Percentiles rank a stretch among this genome's conserved stretches.
Evolutionary conservation across 2,888 invertebrate genomes (phyloP).

Genomic region (Eristalis intricaria): DNA sequence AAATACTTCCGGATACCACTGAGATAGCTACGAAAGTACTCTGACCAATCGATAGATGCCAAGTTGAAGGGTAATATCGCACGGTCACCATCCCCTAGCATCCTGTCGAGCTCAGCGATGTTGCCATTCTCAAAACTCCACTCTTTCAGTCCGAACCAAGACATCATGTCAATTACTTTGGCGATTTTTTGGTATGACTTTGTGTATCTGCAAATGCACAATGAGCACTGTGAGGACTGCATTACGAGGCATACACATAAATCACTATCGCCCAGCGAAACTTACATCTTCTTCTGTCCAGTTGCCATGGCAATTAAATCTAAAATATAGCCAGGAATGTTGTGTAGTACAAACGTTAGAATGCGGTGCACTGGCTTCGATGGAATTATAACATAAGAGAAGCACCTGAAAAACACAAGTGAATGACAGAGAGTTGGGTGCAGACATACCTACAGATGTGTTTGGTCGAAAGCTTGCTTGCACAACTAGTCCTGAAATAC

Average conservation of each 20-base stretch:
- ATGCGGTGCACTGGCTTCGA: slow-evolving; percentile 80
- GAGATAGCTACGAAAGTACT: slow-evolving; percentile 86
- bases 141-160: slow-evolving; percentile 81
- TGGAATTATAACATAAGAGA: slow-evolving; percentile 81
- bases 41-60: slow-evolving; percentile 85
- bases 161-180: slow-evolving; percentile 81
- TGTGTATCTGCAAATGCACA: slow-evolving; percentile 75
- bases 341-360: slow-evolving; percentile 80
- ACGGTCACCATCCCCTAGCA: slow-evolving; percentile 76
- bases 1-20: slow-evolving; percentile 86
- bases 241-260: slow-evolving; percentile 41
- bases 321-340: slow-evolving; percentile 81
- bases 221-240: slow-evolving; percentile 33
- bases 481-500: slow-evolving; percentile 27
- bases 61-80: slow-evolving; percentile 83
- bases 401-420: slow-evolving; percentile 79
- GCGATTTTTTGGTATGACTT: slow-evolving; percentile 80
- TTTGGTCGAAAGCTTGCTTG: slow-evolving; percentile 29
- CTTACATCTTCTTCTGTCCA: slow-evolving; percentile 81
- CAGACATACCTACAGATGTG: slow-evolving; percentile 41
- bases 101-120: slow-evolving; percentile 79
- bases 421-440: slow-evolving; percentile 60
- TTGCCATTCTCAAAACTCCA: slow-evolving; percentile 80
- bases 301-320: slow-evolving; percentile 81
- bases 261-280: slow-evolving; percentile 67